Evolutionary conservation across 2,797 vertebrate genomes (phyloP).

Genomic region (Hapalemur alaotrensis): DNA sequence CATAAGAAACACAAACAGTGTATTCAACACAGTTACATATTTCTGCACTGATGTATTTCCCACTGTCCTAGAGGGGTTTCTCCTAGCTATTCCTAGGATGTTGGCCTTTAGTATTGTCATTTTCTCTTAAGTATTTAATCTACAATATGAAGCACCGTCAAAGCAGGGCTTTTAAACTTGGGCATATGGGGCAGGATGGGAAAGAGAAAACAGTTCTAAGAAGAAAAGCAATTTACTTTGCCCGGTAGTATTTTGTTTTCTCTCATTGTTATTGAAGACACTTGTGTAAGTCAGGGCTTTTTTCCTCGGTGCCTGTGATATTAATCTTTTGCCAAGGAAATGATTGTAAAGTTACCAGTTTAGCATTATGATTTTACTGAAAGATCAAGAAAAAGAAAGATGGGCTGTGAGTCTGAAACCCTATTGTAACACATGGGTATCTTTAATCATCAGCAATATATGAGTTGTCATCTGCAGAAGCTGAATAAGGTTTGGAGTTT

Average conservation of each 20-base stretch:
- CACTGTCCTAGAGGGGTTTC: constrained; percentile 68
- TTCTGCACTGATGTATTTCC: constrained; percentile 57
- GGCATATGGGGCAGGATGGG: constrained; percentile 64
- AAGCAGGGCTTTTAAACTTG: constrained; percentile 64
- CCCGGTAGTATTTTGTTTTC: constrained; percentile 68
- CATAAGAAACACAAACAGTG: constrained; percentile 56
- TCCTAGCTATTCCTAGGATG: constrained; percentile 63
- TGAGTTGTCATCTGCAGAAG: constrained; percentile 76
- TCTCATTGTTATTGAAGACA: constrained; percentile 68
- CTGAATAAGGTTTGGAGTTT: constrained; percentile 72
- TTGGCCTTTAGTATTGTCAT: constrained; percentile 64
- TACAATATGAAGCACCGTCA: constrained; percentile 66
- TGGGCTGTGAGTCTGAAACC: constrained; percentile 47
- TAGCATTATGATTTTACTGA: constrained; percentile 70
- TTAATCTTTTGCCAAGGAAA: constrained; percentile 75
- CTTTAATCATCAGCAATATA: constrained; percentile 69
- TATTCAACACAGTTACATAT: constrained; percentile 59
- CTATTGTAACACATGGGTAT: constrained; percentile 47
- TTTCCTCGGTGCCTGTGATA: constrained; percentile 63
- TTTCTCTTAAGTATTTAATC: constrained; percentile 70
- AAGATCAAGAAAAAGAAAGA: constrained; percentile 75
- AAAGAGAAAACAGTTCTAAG: constrained; percentile 68
- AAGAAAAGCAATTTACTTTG: constrained; percentile 76
- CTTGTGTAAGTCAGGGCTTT: constrained; percentile 57
- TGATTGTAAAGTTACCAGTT: constrained; percentile 73